Percentiles rank a stretch among this genome's conserved stretches.
Conservation (phyloP, 2,113 vertebrate species). For the Oncorhynchus kisutch region DNA sequence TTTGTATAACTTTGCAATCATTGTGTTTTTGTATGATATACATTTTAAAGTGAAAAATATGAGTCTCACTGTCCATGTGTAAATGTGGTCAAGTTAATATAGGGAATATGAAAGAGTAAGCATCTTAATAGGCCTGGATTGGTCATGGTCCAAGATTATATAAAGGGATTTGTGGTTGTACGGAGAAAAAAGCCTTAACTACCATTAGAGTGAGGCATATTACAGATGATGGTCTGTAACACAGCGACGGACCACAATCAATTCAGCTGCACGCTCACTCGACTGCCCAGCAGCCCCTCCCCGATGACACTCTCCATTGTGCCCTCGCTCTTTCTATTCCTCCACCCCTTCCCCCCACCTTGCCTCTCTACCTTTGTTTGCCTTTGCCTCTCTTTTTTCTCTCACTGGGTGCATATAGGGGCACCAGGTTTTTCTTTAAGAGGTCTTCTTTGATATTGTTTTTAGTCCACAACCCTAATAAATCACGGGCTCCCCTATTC, state of each 20-base stretch:
- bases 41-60: too few species aligned
- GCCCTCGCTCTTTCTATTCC: conserved; percentile 21
- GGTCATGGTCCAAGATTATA: not conserved
- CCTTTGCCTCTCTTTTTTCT: conserved; percentile 3
- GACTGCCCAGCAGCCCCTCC: conserved; percentile 34
- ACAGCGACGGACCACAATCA: conserved; percentile 45
- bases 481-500: conserved; percentile 46
- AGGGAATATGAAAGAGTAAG: not conserved
- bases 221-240: conserved; percentile 8
- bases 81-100: not conserved
- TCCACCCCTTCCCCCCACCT: conserved; percentile 20
- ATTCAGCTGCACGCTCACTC: conserved; percentile 40
- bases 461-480: conserved; percentile 58
- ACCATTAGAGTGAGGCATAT: conserved; percentile 11
- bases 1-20: too few species aligned
- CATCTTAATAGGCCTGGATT: conserved; percentile 1
- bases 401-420: conserved; percentile 16
- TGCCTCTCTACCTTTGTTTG: conserved; percentile 1
- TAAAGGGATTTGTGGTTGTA: conserved; percentile 6
- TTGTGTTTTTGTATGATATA: too few species aligned
- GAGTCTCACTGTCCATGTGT: not conserved
- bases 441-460: conserved; percentile 33
- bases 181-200: not conserved
- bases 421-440: conserved; percentile 40
- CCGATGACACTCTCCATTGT: conserved; percentile 54